Conservation (phyloP, 2,888 invertebrate genomes). For the Lasioglossum morio region DNA sequence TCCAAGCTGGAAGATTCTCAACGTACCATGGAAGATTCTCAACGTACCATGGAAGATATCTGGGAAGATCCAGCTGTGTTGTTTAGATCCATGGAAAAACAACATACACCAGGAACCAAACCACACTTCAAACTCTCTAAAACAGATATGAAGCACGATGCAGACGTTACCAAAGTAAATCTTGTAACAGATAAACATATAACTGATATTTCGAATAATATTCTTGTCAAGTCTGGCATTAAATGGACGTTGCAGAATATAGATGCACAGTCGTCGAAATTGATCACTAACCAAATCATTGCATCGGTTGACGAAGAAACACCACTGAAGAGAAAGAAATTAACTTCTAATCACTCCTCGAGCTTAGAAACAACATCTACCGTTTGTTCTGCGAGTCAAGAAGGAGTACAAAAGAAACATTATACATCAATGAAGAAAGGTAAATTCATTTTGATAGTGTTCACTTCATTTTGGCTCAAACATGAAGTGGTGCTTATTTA, state of each 20-base stretch:
- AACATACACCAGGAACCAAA: slow-evolving; percentile 8
- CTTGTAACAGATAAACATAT: slow-evolving; percentile 26
- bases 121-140: slow-evolving; percentile 24
- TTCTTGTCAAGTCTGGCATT: slow-evolving; percentile 31
- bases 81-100: slow-evolving; percentile 9
- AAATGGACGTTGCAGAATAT: slow-evolving; percentile 45
- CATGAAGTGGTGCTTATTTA: background rate
- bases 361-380: slow-evolving; percentile 43
- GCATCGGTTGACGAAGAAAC: slow-evolving; percentile 52
- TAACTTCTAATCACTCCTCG: slow-evolving; percentile 46
- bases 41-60: slow-evolving; percentile 27
- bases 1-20: slow-evolving; percentile 1
- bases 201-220: slow-evolving; percentile 41
- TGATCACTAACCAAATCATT: slow-evolving; percentile 39
- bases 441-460: background rate
- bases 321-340: slow-evolving; percentile 65
- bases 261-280: slow-evolving; percentile 33
- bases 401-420: slow-evolving; percentile 46
- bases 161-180: slow-evolving; percentile 30
- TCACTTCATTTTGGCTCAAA: background rate
- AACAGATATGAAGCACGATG: slow-evolving; percentile 25
- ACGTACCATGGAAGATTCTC: slow-evolving; percentile 30
- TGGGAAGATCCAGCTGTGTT: slow-evolving; percentile 33
- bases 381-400: slow-evolving; percentile 52
- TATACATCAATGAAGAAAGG: slow-evolving; percentile 16